Conservation (phyloP, 2,888 invertebrate species). For the Furcula furcula region DNA sequence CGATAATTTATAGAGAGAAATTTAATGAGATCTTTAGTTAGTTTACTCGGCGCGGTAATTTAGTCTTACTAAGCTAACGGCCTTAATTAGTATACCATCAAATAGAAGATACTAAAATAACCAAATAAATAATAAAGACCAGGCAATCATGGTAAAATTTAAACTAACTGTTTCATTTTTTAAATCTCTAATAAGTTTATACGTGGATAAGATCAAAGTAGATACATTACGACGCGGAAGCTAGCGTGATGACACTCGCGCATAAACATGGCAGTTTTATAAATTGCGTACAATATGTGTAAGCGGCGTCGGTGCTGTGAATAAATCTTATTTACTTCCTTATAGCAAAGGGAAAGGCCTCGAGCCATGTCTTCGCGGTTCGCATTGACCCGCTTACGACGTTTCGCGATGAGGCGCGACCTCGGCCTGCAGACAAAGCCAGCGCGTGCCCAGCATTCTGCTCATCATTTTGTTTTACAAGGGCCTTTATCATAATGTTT, state of each 20-base stretch:
- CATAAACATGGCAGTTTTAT: slow-evolving; percentile 12
- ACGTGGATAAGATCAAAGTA: too few species aligned
- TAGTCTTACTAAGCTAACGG: neutral
- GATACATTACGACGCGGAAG: neutral
- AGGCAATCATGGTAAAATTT: neutral
- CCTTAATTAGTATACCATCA: neutral
- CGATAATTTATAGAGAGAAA: too few species aligned
- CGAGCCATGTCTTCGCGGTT: slow-evolving; percentile 46
- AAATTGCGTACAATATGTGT: slow-evolving; percentile 17
- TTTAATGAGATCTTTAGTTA: too few species aligned
- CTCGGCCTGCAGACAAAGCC: slow-evolving; percentile 37
- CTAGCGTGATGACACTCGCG: slow-evolving; percentile 1
- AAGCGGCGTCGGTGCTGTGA: slow-evolving; percentile 20
- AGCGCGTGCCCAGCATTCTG: slow-evolving; percentile 41
- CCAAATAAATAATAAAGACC: neutral
- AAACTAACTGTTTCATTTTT: neutral
- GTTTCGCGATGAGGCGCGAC: slow-evolving; percentile 29
- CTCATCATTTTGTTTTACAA: slow-evolving; percentile 29
- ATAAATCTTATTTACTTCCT: slow-evolving; percentile 51
- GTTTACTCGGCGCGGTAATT: too few species aligned
- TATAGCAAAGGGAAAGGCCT: slow-evolving; percentile 55
- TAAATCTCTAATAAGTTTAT: too few species aligned
- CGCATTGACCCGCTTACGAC: slow-evolving; percentile 60
- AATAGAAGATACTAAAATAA: neutral
- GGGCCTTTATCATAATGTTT: slow-evolving; percentile 21